Conservation (phyloP, 2,113 vertebrate genomes). For the Rhombomys opimus region DNA sequence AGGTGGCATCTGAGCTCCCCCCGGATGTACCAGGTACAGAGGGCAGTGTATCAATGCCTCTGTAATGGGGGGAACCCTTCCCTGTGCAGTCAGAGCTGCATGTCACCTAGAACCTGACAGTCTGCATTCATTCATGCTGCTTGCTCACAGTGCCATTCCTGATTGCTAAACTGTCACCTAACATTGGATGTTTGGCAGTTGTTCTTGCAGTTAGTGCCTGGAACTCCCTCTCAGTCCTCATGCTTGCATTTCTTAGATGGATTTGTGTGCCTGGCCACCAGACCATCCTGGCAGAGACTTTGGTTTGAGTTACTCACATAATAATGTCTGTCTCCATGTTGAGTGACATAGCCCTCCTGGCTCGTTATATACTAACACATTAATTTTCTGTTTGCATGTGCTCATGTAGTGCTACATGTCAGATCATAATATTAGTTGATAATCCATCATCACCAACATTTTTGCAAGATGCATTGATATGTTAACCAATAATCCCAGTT, state of each 20-base stretch:
- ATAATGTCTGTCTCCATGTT: conserved; percentile 73
- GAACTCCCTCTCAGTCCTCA: conserved; percentile 77
- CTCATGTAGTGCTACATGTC: conserved; percentile 67
- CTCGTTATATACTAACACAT: conserved; percentile 83
- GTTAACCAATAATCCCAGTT: conserved; percentile 39
- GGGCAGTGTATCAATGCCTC: conserved; percentile 85
- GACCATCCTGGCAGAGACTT: conserved; percentile 75
- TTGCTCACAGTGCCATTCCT: conserved; percentile 86
- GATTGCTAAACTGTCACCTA: conserved; percentile 85
- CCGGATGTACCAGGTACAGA: conserved; percentile 93
- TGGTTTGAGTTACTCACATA: conserved; percentile 78
- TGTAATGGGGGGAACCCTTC: conserved; percentile 86
- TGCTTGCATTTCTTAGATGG: conserved; percentile 78
- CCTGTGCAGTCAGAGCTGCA: conserved; percentile 77
- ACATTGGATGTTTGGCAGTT: conserved; percentile 81
- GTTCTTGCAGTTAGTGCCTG: conserved; percentile 82
- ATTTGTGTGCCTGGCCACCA: conserved; percentile 74
- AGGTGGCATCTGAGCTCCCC: conserved; percentile 87
- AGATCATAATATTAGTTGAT: conserved; percentile 57
- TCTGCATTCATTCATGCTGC: conserved; percentile 79
- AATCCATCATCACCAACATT: conserved; percentile 60
- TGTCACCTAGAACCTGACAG: conserved; percentile 81
- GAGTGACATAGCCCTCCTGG: conserved; percentile 81
- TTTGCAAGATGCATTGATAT: conserved; percentile 56
- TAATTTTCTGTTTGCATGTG: conserved; percentile 80